Evolutionary conservation across 1,140 invertebrate genomes (phyloP), one percentile per base, ranked within the genome.

Genomic region (Coenobita brevimanus): DNA sequence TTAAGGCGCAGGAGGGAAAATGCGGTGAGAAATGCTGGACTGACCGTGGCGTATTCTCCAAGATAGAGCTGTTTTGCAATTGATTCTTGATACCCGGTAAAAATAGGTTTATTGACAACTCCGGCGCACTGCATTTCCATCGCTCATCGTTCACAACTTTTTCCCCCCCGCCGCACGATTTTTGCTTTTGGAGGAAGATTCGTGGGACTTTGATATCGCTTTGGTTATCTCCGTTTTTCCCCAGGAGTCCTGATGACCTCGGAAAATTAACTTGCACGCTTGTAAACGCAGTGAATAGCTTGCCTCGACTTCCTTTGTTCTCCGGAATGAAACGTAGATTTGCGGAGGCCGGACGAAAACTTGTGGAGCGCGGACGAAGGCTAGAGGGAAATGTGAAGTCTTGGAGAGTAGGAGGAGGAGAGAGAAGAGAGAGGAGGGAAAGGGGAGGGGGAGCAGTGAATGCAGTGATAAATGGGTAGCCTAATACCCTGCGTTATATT

Each of bases 101-200:
- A 86, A 86, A 86, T 86, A 79, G 83, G 83, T 86, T 85, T 86
- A 86, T 86, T 86, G 83, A 86, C 75, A 86, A 86, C 83, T 17
- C 38, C 79, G 69, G 50, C 41, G 75, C 83, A 86, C 83, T 86
- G 83, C 83, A 86, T 67, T 86, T 79, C 75, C 75, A 78, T 60
- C 33, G 27, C 54, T 30, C 54, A 86, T 78, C 75, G 83, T 67
- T 86, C 83, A 86, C 78, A 79, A 38, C 69, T 78, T 78, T 78
- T 67, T n/a, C n/a, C n/a, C n/a, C n/a, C n/a, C n/a, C n/a, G n/a
- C n/a, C n/a, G n/a, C n/a, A n/a, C n/a, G n/a, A n/a, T n/a, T n/a
- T n/a, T n/a, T n/a, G n/a, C n/a, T n/a, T n/a, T n/a, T n/a, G n/a
- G n/a, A 57, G n/a, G 41, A 38, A 67, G 15, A 27, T 69, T 69